These are phyloP conservation scores for Lutraria lutraria DNA, from an alignment of 2,888 invertebrate species.

Conservation along the genomic window DNA sequence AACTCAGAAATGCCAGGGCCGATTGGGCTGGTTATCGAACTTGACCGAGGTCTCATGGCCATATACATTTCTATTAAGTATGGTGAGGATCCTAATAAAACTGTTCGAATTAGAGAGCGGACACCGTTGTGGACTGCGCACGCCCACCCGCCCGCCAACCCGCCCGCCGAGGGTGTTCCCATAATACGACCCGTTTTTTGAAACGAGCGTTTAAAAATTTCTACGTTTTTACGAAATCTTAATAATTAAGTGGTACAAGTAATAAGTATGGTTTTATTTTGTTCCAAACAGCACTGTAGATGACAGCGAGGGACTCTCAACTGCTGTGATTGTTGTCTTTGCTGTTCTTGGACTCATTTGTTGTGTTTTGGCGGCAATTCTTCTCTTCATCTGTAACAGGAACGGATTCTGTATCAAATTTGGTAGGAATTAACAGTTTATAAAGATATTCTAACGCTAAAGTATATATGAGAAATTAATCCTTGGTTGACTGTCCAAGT, in stretches of 20 bases:
- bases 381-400: constrained; percentile 54
- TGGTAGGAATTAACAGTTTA: neutral
- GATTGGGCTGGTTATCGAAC: no score
- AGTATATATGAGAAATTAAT: neutral
- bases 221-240: neutral
- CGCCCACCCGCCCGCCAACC: no score
- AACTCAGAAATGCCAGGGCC: no score
- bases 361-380: constrained; percentile 49
- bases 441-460: neutral
- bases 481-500: no score
- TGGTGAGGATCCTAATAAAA: no score
- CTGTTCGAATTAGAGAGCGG: no score
- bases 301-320: neutral
- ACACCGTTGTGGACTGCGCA: no score
- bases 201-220: neutral
- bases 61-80: no score
- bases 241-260: neutral
- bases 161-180: no score
- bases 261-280: neutral
- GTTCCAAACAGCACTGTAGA: neutral
- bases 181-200: no score
- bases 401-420: constrained; percentile 52
- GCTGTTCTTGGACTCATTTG: constrained; percentile 47
- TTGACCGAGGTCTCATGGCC: no score
- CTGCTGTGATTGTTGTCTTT: constrained; percentile 50